Percentiles rank a stretch among this genome's conserved stretches.
Evolutionary conservation across 2,113 vertebrate genomes (phyloP).

Genomic region (Catharus bicknelli): DNA sequence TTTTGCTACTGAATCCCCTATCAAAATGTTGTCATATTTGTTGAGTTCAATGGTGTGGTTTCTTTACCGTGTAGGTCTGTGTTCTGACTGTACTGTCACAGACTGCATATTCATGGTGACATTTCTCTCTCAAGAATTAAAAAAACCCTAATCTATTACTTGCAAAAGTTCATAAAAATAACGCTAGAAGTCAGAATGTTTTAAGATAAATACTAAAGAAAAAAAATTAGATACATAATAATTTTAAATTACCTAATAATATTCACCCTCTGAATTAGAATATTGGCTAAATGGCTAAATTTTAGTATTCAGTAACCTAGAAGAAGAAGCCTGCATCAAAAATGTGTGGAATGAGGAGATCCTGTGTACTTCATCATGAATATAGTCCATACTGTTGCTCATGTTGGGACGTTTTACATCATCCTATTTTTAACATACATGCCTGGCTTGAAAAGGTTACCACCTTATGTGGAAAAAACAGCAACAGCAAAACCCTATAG

Average conservation of each 20-base stretch:
- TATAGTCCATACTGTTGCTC: too few relatives aligned
- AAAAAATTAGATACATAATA: accelerated
- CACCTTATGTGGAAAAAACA: background rate
- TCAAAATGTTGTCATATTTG: background rate
- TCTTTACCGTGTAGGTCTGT: background rate
- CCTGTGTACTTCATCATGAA: too few relatives aligned
- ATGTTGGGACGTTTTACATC: background rate
- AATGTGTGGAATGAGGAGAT: background rate
- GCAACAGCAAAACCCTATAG: background rate
- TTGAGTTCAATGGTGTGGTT: background rate
- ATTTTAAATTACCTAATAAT: background rate
- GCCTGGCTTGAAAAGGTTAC: background rate
- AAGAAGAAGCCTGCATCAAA: background rate
- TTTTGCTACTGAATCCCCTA: background rate
- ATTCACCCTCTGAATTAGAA: background rate
- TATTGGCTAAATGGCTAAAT: background rate
- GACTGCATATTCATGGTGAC: background rate
- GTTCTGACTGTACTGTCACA: background rate
- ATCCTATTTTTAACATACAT: background rate
- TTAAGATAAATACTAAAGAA: background rate
- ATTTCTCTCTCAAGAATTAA: background rate
- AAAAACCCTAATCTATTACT: background rate
- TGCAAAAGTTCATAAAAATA: background rate
- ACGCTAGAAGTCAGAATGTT: background rate
- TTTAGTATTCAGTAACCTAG: background rate